Conservation (phyloP, 2,113 vertebrate genomes). For the Lucifuga dentata region DNA sequence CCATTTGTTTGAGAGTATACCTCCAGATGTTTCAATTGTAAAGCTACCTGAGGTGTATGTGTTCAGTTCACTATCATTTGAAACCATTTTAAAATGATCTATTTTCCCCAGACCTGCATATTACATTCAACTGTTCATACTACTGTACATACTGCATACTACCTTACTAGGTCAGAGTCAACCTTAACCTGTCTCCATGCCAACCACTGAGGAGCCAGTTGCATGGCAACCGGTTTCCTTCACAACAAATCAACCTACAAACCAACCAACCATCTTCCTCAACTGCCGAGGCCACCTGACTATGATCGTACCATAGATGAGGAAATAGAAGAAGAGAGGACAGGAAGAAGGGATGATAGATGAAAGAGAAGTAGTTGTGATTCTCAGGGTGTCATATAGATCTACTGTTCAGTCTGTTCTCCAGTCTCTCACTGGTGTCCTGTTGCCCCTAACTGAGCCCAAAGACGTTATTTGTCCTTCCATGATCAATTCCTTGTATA, state of each 20-base stretch:
- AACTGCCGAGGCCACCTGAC: constrained; percentile 71
- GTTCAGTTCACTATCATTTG: background rate
- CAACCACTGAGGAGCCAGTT: constrained; percentile 81
- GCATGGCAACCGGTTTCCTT: constrained; percentile 78
- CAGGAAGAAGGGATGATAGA: constrained; percentile 62
- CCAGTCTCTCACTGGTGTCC: constrained; percentile 76
- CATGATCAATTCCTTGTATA: constrained; percentile 62
- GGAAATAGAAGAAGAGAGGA: constrained; percentile 56
- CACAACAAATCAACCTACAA: constrained; percentile 80
- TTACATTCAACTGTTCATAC: constrained; percentile 73
- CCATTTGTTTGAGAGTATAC: constrained; percentile 26
- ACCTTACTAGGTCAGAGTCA: constrained; percentile 77
- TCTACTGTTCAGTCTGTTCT: constrained; percentile 79
- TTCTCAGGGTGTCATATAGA: constrained; percentile 84
- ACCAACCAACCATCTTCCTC: constrained; percentile 77
- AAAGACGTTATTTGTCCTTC: constrained; percentile 78
- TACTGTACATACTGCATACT: constrained; percentile 76
- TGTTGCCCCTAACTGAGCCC: constrained; percentile 80
- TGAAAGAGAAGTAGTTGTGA: constrained; percentile 77
- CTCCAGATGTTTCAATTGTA: constrained; percentile 20
- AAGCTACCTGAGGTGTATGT: constrained; percentile 1
- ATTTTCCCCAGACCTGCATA: constrained; percentile 72
- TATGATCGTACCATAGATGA: constrained; percentile 70
- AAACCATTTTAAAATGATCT: constrained; percentile 35
- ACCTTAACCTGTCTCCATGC: constrained; percentile 86